A percentile compares a stretch with the other conserved stretches of the same genome.
Conservation (phyloP, 2,888 invertebrate species). For the Acronicta alni region DNA sequence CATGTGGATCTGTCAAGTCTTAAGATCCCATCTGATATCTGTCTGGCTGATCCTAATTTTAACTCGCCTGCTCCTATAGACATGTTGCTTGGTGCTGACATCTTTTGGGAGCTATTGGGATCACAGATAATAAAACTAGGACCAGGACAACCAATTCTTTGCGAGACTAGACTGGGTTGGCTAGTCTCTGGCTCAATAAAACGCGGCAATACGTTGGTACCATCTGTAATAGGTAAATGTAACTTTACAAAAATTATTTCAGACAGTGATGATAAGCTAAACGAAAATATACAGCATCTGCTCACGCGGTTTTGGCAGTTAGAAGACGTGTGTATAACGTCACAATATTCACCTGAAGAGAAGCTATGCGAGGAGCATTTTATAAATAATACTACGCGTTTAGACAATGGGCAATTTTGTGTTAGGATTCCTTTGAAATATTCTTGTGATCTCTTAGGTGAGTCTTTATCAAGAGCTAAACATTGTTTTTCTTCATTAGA, state of each 20-base stretch:
- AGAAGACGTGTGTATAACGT: not conserved
- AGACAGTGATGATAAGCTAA: no score
- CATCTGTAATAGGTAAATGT: no score
- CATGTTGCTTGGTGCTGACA: constrained; percentile 51
- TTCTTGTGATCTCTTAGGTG: not conserved
- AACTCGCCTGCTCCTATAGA: constrained; percentile 44
- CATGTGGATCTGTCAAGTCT: constrained; percentile 25
- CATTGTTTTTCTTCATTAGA: constrained; percentile 7
- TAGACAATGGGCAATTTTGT: constrained; percentile 16
- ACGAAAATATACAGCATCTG: no score
- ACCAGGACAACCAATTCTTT: constrained; percentile 18
- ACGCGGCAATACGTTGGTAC: no score
- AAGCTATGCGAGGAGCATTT: constrained; percentile 13
- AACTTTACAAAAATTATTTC: no score
- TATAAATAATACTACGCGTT: constrained; percentile 12
- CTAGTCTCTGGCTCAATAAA: constrained; percentile 3
- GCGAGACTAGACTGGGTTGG: constrained; percentile 21
- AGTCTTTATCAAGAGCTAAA: not conserved
- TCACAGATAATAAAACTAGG: constrained; percentile 39
- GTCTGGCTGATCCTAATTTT: constrained; percentile 16
- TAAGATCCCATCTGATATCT: constrained; percentile 43
- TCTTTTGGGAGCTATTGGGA: constrained; percentile 52
- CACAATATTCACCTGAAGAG: not conserved
- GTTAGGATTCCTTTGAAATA: constrained; percentile 9
- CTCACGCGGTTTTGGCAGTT: constrained; percentile 1